Base-by-base conservation (phyloP, 1,140 invertebrate genomes). In the Coelopa frigida region DNA sequence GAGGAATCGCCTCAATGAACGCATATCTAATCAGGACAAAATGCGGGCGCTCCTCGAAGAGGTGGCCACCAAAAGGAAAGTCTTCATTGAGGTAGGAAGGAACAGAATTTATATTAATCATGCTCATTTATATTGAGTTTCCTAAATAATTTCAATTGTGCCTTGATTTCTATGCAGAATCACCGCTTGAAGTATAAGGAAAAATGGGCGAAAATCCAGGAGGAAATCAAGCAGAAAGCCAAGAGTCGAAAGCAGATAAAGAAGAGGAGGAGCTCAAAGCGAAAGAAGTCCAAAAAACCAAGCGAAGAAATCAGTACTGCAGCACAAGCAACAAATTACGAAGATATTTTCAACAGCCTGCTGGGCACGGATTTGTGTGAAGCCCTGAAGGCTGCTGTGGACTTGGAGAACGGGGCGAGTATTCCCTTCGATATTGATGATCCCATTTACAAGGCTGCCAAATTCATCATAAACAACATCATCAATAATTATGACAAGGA, bases 361-460 rank as follows among this genome's bases (percentile, higher is more conserved):
- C n/a, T 66, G 14, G 59, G 65, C 48, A 53, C 48, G 23, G 52
- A 66, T 3, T 35, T 67, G 4, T 61, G 58, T 21, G 58, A 67
- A 35, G 64, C 64, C 1, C 18, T 68, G 12, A 60, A 64, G 21
- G 52, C 61, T 1, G 61, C 59, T n/a, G 56, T 68, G 17, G 53
- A 54, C 14, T 41, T 68, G 48, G 57, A 64, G 24, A 55, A 58
- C 4, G 43, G 54, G 27, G 22, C 49, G 0, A 41, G 49, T 4
- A 29, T 62, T 5, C 57, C 52, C 5, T 61, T 64, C 27, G 42
- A 54, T 2, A 31, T 52, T 8, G 50, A 60, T 24, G 63, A 67
- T 52, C 59, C 63, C 14, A 67, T 67, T 31, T 67, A 67, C 21
- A 67, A 67, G 48, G 60, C 63, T 4, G 63, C 63, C 1, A 53